These are phyloP conservation scores for Stegodyphus dumicola DNA, from an alignment of 1,140 invertebrate species.

Conservation along the genomic window DNA sequence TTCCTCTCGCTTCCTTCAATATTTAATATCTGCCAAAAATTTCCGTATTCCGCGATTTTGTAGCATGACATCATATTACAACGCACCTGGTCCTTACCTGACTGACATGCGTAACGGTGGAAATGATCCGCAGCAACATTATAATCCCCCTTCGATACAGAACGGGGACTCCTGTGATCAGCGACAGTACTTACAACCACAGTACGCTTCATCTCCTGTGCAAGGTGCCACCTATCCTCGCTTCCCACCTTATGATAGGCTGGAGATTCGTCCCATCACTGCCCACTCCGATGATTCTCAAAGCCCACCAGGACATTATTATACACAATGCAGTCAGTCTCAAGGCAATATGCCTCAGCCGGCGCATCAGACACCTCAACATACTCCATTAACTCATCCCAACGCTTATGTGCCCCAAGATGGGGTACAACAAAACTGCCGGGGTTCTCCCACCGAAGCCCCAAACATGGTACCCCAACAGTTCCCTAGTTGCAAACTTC, in stretches of 20 bases:
- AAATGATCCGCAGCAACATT: conserved; percentile 51
- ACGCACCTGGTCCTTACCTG: conserved; percentile 85
- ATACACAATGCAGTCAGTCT: conserved; percentile 68
- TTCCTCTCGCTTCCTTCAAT: no score
- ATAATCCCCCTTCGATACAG: conserved; percentile 41
- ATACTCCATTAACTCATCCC: conserved; percentile 54
- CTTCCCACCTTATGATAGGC: conserved; percentile 92
- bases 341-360: conserved; percentile 61
- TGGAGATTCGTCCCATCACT: conserved; percentile 82
- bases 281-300: conserved; percentile 66
- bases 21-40: no score
- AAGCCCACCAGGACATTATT: conserved; percentile 62
- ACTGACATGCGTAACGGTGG: conserved; percentile 83
- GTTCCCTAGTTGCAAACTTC: conserved; percentile 63
- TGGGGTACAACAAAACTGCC: conserved; percentile 50
- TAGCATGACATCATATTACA: conserved; percentile 88
- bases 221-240: conserved; percentile 76
- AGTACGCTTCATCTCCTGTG: conserved; percentile 55
- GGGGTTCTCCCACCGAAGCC: conserved; percentile 46
- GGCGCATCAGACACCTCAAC: conserved; percentile 49
- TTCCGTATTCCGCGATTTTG: neutral
- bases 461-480: conserved; percentile 55
- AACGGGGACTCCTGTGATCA: conserved; percentile 71
- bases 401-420: conserved; percentile 60
- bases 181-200: conserved; percentile 72